Evolutionary conservation across 2,888 invertebrate species (phyloP).

Genomic region (Plagodis dolabraria): DNA sequence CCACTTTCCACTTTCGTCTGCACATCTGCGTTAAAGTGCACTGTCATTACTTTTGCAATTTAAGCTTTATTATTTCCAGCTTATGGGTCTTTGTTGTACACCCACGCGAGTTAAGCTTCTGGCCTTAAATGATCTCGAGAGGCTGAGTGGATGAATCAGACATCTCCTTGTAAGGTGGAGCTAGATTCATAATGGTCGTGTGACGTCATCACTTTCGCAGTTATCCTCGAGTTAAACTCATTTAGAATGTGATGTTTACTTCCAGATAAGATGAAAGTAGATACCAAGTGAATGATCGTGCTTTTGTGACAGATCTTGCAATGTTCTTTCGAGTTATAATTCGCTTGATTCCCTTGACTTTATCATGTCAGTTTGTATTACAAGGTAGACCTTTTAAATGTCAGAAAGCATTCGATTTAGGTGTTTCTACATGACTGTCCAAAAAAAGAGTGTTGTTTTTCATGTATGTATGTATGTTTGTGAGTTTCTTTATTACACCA

Average conservation of each 20-base stretch:
- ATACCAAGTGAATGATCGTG: not conserved
- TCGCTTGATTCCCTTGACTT: conserved; percentile 27
- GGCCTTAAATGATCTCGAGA: conserved; percentile 44
- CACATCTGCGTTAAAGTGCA: conserved; percentile 34
- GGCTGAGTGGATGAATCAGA: conserved; percentile 43
- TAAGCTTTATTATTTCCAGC: conserved; percentile 31
- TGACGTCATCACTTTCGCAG: conserved; percentile 55
- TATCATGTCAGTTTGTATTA: conserved; percentile 8
- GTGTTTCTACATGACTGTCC: too few species aligned
- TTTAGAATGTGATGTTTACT: not conserved
- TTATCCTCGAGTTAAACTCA: conserved; percentile 24
- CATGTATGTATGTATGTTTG: too few species aligned
- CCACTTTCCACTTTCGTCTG: conserved; percentile 48
- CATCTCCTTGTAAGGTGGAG: conserved; percentile 47
- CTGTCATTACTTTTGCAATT: conserved; percentile 30
- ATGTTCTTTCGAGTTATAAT: conserved; percentile 12
- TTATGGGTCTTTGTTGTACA: conserved; percentile 39
- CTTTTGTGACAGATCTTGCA: conserved; percentile 8
- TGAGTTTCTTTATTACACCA: too few species aligned
- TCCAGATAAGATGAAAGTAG: not conserved
- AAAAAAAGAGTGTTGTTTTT: too few species aligned
- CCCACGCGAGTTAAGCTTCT: conserved; percentile 37
- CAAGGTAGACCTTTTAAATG: conserved; percentile 17
- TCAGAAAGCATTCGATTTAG: not conserved
- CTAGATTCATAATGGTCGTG: conserved; percentile 19